Evolutionary conservation across 30 jellyfish, hydroid and myxozoan species (phyloP).

Genomic region (Pseudorhiza aurosa): DNA sequence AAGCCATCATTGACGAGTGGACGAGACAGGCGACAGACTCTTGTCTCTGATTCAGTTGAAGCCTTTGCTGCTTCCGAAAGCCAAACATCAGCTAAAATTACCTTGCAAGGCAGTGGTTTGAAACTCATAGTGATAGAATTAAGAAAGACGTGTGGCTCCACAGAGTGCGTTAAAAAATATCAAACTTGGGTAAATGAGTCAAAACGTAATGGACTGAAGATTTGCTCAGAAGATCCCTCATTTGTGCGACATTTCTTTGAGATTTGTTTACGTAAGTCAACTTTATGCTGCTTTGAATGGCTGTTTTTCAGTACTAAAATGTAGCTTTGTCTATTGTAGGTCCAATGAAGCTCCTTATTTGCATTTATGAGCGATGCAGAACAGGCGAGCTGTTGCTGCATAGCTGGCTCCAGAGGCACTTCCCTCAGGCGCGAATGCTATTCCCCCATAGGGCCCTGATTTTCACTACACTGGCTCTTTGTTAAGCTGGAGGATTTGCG

Average conservation of each 20-base stretch:
- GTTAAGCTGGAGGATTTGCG: too few species aligned
- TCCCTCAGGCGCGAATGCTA: too few species aligned
- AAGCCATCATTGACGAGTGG: background rate
- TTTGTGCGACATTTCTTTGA: slow-evolving; percentile 11
- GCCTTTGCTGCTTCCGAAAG: background rate
- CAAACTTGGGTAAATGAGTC: slow-evolving; percentile 33
- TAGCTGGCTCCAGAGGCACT: too few species aligned
- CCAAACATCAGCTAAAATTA: background rate
- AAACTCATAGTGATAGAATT: slow-evolving; percentile 5
- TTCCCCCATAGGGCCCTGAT: too few species aligned
- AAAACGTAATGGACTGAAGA: background rate
- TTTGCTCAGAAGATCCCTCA: slow-evolving; percentile 36
- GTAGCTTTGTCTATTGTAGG: too few species aligned
- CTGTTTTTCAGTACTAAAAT: too few species aligned
- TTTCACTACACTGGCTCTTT: too few species aligned
- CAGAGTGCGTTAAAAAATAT: slow-evolving; percentile 28
- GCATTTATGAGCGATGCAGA: too few species aligned
- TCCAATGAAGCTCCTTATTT: too few species aligned
- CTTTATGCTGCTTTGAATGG: too few species aligned
- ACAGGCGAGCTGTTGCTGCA: too few species aligned
- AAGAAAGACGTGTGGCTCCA: slow-evolving; percentile 36
- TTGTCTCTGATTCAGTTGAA: background rate
- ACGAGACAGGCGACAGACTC: background rate
- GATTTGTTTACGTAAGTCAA: slow-evolving; percentile 36
- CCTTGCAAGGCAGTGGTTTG: slow-evolving; percentile 10